Conservation (phyloP, 2,888 invertebrate species). For the Eupelmus urozonus region DNA sequence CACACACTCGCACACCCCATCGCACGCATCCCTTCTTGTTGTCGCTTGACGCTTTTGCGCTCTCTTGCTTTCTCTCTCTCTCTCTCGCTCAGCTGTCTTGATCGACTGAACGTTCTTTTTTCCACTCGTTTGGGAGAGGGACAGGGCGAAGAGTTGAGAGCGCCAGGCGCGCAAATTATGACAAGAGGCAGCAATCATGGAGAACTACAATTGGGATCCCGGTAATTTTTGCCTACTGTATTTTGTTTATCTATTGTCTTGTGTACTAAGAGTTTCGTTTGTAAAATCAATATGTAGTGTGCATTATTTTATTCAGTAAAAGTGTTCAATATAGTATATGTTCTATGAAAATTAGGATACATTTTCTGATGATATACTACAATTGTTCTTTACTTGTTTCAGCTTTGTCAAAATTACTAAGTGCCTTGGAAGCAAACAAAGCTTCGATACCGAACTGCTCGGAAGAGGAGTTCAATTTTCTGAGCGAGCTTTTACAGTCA, state of each 20-base stretch:
- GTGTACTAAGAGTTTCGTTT: too few relatives aligned
- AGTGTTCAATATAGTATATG: background rate
- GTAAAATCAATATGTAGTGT: background rate
- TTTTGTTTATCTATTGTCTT: background rate
- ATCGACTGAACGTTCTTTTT: background rate
- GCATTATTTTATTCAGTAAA: too few relatives aligned
- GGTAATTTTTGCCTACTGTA: slow-evolving; percentile 75
- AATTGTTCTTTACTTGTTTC: too few relatives aligned
- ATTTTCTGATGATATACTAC: too few relatives aligned
- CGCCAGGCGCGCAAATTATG: slow-evolving; percentile 76
- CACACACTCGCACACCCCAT: slow-evolving; percentile 35
- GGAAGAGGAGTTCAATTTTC: slow-evolving; percentile 91
- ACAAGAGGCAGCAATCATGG: slow-evolving; percentile 80
- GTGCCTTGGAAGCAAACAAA: slow-evolving; percentile 90
- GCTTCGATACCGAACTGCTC: slow-evolving; percentile 83
- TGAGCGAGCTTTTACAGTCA: slow-evolving; percentile 90
- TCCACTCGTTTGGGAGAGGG: background rate
- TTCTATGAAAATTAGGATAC: background rate
- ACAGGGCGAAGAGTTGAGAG: slow-evolving; percentile 11
- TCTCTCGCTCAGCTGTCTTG: slow-evolving; percentile 28
- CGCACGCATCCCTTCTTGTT: background rate
- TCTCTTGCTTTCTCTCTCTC: background rate
- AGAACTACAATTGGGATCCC: slow-evolving; percentile 82
- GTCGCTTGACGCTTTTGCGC: background rate
- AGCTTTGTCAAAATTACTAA: slow-evolving; percentile 89